A percentile compares a stretch with the other conserved stretches of the same genome.
Evolutionary conservation across 2,113 vertebrate genomes (phyloP).

Genomic region (Microcebus lehilahytsara): DNA sequence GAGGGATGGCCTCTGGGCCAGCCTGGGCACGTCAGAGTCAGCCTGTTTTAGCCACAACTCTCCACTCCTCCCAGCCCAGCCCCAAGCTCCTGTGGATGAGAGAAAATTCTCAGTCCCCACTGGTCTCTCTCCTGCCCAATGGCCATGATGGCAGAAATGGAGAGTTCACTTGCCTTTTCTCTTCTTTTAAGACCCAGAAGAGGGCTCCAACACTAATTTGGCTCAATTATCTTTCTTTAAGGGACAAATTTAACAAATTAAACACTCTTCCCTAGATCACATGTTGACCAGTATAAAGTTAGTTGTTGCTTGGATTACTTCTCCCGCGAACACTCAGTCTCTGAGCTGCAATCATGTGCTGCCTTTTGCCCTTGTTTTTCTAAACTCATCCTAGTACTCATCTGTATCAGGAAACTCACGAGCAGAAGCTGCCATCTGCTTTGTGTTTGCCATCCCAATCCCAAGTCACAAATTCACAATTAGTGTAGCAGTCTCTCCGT

Average conservation of each 20-base stretch:
- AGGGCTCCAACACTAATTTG: background rate
- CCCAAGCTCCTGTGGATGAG: background rate
- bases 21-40: background rate
- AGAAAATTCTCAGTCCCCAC: background rate
- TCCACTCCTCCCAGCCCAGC: accelerated
- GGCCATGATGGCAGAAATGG: background rate
- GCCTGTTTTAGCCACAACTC: background rate
- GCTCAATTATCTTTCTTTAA: background rate
- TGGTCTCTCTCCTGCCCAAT: background rate
- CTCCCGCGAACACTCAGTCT: background rate
- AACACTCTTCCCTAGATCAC: background rate
- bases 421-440: background rate
- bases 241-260: background rate
- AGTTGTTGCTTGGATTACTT: background rate
- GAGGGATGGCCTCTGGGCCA: background rate
- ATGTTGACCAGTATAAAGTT: background rate
- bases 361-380: background rate
- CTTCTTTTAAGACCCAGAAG: background rate
- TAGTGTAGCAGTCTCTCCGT: no score
- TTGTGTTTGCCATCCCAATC: background rate
- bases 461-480: background rate
- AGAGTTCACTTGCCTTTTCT: background rate
- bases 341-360: background rate
- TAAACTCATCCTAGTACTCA: background rate
- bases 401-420: background rate